A percentile compares a stretch with the other conserved stretches of the same genome.
Conservation (phyloP, 2,797 vertebrate genomes). For the Enteromius afrohamiltoni region DNA sequence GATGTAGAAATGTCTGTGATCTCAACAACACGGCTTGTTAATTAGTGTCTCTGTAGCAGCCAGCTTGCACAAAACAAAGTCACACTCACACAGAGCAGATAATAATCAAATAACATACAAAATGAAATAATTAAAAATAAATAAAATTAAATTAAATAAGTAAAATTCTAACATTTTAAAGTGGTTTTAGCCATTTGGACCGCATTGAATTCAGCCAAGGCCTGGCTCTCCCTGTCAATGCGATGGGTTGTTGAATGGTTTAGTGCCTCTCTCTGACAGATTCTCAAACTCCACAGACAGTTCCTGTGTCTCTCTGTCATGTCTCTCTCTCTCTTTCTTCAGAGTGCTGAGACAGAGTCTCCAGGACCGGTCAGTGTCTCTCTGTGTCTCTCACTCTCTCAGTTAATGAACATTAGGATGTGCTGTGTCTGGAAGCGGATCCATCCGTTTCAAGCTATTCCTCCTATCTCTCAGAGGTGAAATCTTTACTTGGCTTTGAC, state of each 20-base stretch:
- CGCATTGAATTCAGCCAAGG: background rate
- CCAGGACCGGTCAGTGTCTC: constrained; percentile 41
- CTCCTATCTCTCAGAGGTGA: constrained; percentile 57
- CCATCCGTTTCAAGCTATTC: constrained; percentile 55
- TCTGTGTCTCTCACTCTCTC: constrained; percentile 4
- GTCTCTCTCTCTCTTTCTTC: background rate
- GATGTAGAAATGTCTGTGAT: constrained; percentile 77
- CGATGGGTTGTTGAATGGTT: background rate
- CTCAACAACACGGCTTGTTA: constrained; percentile 72
- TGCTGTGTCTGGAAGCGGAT: constrained; percentile 46
- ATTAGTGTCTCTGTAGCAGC: constrained; percentile 72
- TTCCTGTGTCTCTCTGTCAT: constrained; percentile 19
- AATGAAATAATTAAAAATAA: background rate
- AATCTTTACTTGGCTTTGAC: constrained; percentile 65
- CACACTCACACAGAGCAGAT: constrained; percentile 4
- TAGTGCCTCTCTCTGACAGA: background rate
- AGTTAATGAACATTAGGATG: constrained; percentile 47
- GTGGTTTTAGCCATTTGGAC: background rate
- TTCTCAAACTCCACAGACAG: constrained; percentile 24
- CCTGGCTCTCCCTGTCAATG: background rate
- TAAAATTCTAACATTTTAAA: background rate
- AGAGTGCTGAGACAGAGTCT: constrained; percentile 16
- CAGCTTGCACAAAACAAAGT: constrained; percentile 67
- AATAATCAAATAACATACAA: background rate
- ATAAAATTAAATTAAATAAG: background rate